These are phyloP conservation scores for Zhengitettix transpicula DNA, from an alignment of 2,888 invertebrate genomes.

Conservation along the genomic window DNA sequence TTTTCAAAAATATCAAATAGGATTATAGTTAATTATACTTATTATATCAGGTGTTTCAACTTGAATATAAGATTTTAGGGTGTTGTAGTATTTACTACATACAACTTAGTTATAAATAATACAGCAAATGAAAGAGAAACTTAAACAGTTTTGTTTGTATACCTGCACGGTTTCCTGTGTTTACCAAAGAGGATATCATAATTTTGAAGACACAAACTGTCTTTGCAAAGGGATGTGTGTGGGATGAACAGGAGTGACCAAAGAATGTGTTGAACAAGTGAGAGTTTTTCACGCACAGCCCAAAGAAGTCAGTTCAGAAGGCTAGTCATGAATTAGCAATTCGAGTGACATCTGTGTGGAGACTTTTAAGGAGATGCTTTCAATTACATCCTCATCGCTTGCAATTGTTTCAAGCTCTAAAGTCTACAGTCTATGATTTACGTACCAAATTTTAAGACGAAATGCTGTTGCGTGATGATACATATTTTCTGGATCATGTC, in stretches of 20 bases:
- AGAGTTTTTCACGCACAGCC: conserved; percentile 1
- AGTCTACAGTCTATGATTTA: neutral
- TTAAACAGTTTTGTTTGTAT: too few species aligned
- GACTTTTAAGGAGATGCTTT: neutral
- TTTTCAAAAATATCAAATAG: too few species aligned
- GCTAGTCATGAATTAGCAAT: neutral
- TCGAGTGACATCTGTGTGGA: conserved; percentile 3
- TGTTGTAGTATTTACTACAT: too few species aligned
- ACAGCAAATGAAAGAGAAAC: too few species aligned
- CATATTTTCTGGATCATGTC: neutral
- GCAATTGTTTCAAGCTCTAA: neutral
- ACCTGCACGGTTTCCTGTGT: too few species aligned
- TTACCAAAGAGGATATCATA: too few species aligned
- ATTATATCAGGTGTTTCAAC: too few species aligned
- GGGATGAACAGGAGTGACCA: conserved; percentile 1
- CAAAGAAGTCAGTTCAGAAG: conserved; percentile 6
- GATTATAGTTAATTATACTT: too few species aligned
- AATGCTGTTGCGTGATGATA: neutral
- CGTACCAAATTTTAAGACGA: neutral
- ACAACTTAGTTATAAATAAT: too few species aligned
- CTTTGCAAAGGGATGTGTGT: conserved; percentile 3
- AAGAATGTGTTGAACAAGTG: conserved; percentile 2
- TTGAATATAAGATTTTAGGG: too few species aligned
- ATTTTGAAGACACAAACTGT: too few species aligned
- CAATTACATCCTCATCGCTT: neutral